Evolutionary conservation across 2,797 vertebrate genomes (phyloP), one percentile per base, ranked within the genome.

Genomic region (Brachyalestes nurse): DNA sequence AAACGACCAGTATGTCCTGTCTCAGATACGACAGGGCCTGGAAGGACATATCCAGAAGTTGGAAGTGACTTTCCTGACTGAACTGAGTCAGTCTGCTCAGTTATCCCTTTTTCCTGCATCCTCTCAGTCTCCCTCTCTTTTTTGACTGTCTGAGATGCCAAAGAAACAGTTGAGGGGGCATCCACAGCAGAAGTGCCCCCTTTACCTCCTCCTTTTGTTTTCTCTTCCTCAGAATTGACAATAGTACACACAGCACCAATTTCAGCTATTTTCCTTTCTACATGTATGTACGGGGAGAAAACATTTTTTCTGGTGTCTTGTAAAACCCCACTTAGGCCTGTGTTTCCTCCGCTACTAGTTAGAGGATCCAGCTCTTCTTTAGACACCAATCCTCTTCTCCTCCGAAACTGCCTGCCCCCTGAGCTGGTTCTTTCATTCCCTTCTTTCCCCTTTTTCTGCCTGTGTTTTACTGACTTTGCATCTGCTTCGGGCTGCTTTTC

Each of bases 211-310:
- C 94, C 90, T 93, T 95, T 86, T 81, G 95, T 96, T 93, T 96
- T 98, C 77, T 99, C 98, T 82, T 98, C 97, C 85, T 99, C 97
- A 0, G 96, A 97, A 6, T 99, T 99, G 79, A 99, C 95, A 82
- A 99, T 97, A 83, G 96, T 97, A 88, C 97, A 99, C 82, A 99
- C 95, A 6, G 96, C 96, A 79, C 97, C 97, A 5, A 98, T 95
- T 87, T 98, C 97, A 71, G 96, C 95, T n/a, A 94, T 71, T 90
- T 98, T 98, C 83, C 96, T 97, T 83, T 99, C 97, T 77, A 99
- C 96, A 0, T 98, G 97, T 80, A 99, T 96, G 55, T 99, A 98
- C 17, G 98, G 98, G 83, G 96, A 94, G 88, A 99, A 99, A 23
- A 88, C 92, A 83, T 96, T 96, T 84, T 96, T 97, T 91, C 96